These are phyloP conservation scores for Acinonyx jubatus DNA, from an alignment of 2,113 vertebrate genomes.

Conservation along the genomic window DNA sequence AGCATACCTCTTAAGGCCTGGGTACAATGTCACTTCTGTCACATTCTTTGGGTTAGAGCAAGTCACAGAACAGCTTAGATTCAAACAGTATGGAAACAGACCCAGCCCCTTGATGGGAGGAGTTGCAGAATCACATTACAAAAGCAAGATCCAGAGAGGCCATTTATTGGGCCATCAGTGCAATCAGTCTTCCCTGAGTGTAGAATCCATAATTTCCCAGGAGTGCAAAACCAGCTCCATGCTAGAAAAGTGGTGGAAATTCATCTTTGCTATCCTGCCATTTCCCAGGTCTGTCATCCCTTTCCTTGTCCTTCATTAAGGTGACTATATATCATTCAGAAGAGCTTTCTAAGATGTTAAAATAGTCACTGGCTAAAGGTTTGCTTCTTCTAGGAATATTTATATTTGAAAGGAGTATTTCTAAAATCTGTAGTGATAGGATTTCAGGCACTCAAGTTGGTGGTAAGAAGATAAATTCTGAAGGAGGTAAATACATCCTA, in stretches of 20 bases:
- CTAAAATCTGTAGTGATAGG: constrained; percentile 11
- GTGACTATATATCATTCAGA: background rate
- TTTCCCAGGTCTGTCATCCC: background rate
- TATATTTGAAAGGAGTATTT: background rate
- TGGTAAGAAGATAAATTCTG: constrained; percentile 7
- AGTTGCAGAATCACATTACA: background rate
- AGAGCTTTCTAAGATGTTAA: background rate
- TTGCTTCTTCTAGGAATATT: background rate
- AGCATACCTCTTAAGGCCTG: background rate
- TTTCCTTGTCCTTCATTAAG: background rate
- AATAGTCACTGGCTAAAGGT: background rate
- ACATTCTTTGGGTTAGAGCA: background rate
- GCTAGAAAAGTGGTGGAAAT: background rate
- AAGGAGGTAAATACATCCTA: background rate
- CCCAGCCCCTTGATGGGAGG: background rate
- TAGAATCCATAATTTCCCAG: background rate
- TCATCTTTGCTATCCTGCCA: background rate
- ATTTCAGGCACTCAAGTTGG: background rate
- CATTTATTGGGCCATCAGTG: background rate
- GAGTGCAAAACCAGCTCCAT: background rate
- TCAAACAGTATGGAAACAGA: background rate
- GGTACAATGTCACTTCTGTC: background rate
- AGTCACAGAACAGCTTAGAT: background rate
- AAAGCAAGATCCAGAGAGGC: background rate
- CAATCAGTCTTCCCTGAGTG: background rate